phyloP scores from a whole-genome alignment of 2,113 vertebrate species.

The Lynx canadensis region DNA sequence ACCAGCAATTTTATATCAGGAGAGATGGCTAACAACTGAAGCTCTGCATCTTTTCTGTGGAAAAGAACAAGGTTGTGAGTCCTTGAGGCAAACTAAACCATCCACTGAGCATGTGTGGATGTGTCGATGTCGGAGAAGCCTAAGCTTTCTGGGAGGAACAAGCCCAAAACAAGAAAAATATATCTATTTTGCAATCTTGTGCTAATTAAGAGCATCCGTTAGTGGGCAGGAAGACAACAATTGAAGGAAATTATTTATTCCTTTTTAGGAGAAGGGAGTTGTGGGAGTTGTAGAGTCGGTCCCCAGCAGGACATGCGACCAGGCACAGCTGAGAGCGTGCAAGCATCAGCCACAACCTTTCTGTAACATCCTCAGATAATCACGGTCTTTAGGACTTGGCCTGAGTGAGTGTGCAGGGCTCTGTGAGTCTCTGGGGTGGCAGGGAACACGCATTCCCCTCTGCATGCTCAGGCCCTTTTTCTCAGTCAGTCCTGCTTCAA shows the following conservation, averaged over 20 bases:
- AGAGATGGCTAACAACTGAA: neutral
- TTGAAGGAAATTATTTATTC: constrained; percentile 58
- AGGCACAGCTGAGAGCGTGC: neutral
- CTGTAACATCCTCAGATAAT: neutral
- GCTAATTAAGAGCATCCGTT: constrained; percentile 77
- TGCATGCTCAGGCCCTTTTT: neutral
- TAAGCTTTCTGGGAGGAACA: constrained; percentile 55
- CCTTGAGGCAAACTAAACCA: neutral
- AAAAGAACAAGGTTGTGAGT: neutral
- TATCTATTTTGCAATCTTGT: constrained; percentile 66
- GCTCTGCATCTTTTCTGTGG: neutral
- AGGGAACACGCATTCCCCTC: neutral
- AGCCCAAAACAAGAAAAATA: constrained; percentile 65
- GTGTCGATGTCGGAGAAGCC: neutral
- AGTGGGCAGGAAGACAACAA: constrained; percentile 42
- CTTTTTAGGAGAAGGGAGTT: neutral
- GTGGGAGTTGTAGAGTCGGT: neutral
- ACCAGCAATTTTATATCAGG: neutral
- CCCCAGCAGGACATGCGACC: neutral
- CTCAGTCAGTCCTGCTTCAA: neutral
- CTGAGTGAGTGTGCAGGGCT: neutral
- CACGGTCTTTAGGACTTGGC: neutral
- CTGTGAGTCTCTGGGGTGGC: neutral
- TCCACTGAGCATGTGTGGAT: neutral
- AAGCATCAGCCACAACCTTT: neutral